A percentile compares a stretch with the other conserved stretches of the same genome.
These are phyloP conservation scores for Ptychodera flava DNA, from an alignment of 35 echinoderm and acorn worm genomes.

Conservation along the genomic window DNA sequence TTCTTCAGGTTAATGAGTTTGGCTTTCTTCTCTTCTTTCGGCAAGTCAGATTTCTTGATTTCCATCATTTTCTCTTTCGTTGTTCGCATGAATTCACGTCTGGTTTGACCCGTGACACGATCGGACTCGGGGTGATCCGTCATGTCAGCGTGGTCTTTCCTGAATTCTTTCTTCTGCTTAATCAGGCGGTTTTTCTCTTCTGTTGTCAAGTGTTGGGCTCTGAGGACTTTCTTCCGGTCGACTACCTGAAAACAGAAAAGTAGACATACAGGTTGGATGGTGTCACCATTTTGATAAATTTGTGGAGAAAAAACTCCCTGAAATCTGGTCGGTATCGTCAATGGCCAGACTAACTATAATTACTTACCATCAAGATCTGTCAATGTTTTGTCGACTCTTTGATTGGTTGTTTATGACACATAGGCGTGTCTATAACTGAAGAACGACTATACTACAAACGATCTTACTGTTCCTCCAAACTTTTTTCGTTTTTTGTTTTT, in stretches of 20 bases:
- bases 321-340: neutral
- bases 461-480: too few species aligned
- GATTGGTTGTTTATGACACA: neutral
- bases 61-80: neutral
- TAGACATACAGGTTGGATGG: neutral
- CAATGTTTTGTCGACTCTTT: neutral
- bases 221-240: neutral
- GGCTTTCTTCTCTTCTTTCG: neutral
- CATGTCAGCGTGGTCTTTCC: neutral
- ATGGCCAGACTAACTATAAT: neutral
- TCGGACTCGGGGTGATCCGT: neutral
- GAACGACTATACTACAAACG: neutral
- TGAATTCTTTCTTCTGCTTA: neutral
- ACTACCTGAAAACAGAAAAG: neutral
- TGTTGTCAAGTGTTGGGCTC: neutral
- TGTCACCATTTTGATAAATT: neutral
- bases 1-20: neutral
- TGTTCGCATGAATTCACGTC: neutral
- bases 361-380: neutral
- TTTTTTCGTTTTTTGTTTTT: too few species aligned
- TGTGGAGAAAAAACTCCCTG: too few species aligned
- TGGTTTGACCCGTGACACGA: neutral
- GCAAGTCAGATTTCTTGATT: neutral
- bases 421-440: neutral
- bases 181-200: neutral